These are phyloP conservation scores for Oxyruncus cristatus DNA, from an alignment of 2,113 vertebrate species.

Conservation along the genomic window DNA sequence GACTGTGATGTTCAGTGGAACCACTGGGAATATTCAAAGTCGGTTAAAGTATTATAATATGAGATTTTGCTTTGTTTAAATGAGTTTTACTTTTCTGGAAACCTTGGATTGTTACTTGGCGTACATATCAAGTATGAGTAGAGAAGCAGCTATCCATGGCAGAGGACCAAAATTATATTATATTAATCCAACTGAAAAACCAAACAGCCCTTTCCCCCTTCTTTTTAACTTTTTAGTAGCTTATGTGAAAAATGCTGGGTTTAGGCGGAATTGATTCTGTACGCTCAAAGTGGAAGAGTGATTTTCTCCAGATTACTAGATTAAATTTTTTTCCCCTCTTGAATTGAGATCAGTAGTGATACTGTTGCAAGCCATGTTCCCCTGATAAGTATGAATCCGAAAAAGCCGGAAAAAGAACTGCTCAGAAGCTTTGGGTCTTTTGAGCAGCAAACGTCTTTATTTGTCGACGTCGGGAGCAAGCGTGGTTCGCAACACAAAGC, in stretches of 20 bases:
- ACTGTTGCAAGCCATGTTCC: neutral
- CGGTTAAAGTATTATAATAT: neutral
- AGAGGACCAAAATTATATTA: neutral
- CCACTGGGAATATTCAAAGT: neutral
- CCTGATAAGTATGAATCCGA: neutral
- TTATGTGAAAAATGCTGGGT: neutral
- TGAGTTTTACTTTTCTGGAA: neutral
- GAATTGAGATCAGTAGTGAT: neutral
- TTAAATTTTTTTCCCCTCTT: neutral
- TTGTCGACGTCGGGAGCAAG: no score
- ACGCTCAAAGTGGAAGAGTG: neutral
- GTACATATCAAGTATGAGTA: neutral
- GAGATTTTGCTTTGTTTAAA: neutral
- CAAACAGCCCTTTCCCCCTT: accelerated
- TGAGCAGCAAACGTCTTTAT: no score
- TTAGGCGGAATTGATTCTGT: neutral
- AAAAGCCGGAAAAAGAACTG: no score
- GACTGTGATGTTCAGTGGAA: neutral
- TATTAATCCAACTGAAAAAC: neutral
- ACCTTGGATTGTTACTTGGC: neutral
- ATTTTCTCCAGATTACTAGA: neutral
- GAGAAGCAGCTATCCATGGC: neutral
- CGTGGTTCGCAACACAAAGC: no score
- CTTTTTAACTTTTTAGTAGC: neutral
- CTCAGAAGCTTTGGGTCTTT: no score